Conservation (phyloP, 1,140 invertebrate genomes). For the Drosophila nasuta region DNA sequence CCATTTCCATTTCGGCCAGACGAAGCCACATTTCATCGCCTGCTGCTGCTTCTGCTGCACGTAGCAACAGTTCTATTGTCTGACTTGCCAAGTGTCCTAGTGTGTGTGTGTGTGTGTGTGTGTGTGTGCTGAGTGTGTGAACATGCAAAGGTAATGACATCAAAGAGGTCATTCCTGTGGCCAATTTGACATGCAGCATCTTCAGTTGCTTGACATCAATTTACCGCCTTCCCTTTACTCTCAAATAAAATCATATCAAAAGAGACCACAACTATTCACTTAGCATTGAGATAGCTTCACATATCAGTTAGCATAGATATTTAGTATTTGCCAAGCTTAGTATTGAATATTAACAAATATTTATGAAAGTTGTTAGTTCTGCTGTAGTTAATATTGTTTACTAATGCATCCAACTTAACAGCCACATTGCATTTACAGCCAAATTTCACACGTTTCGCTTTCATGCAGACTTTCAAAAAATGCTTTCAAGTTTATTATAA, state of each 20-base stretch:
- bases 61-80: conserved; percentile 18
- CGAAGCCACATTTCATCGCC: conserved; percentile 18
- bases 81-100: neutral
- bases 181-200: conserved; percentile 42
- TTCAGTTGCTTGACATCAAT: conserved; percentile 27
- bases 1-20: conserved; percentile 24
- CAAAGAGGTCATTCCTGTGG: conserved; percentile 48
- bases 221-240: neutral
- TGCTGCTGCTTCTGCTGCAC: neutral
- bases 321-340: no score
- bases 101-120: conserved; percentile 16
- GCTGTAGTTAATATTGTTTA: no score
- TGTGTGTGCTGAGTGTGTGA: conserved; percentile 9
- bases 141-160: conserved; percentile 39
- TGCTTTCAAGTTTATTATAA: no score
- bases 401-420: no score
- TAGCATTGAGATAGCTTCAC: no score
- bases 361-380: no score
- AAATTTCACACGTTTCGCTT: no score
- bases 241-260: conserved; percentile 10
- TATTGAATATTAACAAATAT: no score
- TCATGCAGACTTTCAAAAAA: no score
- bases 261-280: neutral
- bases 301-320: no score
- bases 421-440: no score